A percentile compares a stretch with the other conserved stretches of the same genome.
Conservation (phyloP, 2,797 vertebrate species). For the Diplodus sargus region DNA sequence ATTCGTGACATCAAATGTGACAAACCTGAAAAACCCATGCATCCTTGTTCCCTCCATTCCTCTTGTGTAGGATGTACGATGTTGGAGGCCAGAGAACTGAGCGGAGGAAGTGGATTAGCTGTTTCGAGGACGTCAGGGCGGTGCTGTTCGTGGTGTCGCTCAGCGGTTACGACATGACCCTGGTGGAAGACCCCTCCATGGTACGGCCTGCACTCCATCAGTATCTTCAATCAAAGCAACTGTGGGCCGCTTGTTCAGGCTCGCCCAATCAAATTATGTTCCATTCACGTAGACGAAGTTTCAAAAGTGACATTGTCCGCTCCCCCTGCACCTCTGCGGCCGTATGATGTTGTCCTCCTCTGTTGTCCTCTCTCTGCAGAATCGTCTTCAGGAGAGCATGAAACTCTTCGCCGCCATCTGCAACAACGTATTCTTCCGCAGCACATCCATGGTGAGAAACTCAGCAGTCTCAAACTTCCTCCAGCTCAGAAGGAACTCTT, state of each 20-base stretch:
- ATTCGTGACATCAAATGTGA: no score
- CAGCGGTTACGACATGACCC: constrained; percentile 87
- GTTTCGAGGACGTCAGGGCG: constrained; percentile 85
- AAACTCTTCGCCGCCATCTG: constrained; percentile 86
- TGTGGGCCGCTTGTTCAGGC: not conserved
- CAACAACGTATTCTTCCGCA: constrained; percentile 87
- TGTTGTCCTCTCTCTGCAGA: constrained; percentile 70
- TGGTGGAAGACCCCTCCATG: constrained; percentile 84
- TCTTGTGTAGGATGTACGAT: constrained; percentile 80
- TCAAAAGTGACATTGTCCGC: constrained; percentile 11
- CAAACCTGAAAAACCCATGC: no score
- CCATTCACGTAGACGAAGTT: not conserved
- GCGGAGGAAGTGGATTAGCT: constrained; percentile 86
- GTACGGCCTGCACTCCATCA: constrained; percentile 57
- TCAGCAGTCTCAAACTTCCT: not conserved
- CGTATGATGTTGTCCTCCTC: constrained; percentile 12
- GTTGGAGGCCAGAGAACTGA: constrained; percentile 86
- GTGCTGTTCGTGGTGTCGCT: constrained; percentile 86
- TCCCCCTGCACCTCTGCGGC: constrained; percentile 2
- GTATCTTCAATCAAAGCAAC: not conserved
- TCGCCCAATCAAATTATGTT: not conserved
- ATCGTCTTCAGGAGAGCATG: constrained; percentile 86
- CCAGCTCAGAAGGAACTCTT: constrained; percentile 2
- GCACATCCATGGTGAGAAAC: constrained; percentile 83
- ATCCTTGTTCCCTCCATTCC: not conserved